Evolutionary conservation across 2,113 vertebrate species (phyloP).

Genomic region (Eretmochelys imbricata): DNA sequence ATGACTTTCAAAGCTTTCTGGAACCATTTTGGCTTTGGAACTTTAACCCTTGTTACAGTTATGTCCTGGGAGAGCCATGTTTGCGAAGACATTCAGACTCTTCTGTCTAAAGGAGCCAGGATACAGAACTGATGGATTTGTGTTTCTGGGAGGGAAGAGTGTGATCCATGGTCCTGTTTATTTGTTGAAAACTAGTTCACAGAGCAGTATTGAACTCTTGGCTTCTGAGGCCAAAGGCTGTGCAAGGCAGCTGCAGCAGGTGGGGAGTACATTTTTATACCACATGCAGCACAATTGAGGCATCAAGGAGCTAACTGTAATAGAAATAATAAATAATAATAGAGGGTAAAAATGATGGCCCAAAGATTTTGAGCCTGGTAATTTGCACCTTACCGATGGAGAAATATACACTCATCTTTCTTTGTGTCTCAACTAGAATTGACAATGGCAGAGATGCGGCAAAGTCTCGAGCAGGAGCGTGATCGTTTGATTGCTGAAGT

Average conservation of each 20-base stretch:
- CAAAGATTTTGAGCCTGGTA: not conserved
- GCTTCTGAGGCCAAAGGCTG: not conserved
- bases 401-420: not conserved
- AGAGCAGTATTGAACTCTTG: not conserved
- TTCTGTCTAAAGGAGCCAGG: not conserved
- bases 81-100: not conserved
- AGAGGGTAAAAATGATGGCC: not conserved
- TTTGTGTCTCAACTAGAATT: constrained; percentile 81
- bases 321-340: not conserved
- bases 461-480: constrained; percentile 95
- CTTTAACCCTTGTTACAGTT: fast-evolving
- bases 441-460: constrained; percentile 98
- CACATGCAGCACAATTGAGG: not conserved
- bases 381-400: not conserved
- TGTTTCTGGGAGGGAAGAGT: not conserved
- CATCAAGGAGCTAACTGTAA: not conserved
- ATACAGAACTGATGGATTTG: fast-evolving
- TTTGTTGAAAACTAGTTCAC: not conserved
- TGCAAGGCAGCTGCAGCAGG: not conserved
- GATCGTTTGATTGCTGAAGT: constrained; percentile 94
- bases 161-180: not conserved
- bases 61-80: not conserved
- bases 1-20: not conserved
- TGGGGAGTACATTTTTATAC: not conserved
- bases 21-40: not conserved